Conservation (phyloP, 2,888 invertebrate genomes). For the Hylaea fasciaria region DNA sequence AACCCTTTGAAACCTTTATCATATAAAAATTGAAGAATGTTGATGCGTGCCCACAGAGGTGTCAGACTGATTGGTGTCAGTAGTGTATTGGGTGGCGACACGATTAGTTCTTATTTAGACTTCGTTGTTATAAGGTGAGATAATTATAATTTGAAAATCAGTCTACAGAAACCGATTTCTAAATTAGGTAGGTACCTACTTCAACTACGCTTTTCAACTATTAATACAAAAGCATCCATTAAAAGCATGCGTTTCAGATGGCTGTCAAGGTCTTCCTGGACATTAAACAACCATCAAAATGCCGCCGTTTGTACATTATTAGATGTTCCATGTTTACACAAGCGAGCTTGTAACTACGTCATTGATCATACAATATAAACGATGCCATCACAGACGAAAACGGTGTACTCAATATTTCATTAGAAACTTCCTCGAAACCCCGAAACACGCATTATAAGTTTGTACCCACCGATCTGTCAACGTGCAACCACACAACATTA, state of each 20-base stretch:
- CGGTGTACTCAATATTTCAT: constrained; percentile 26
- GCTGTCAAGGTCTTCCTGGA: constrained; percentile 35
- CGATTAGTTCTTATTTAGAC: constrained; percentile 24
- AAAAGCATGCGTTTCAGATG: constrained; percentile 6
- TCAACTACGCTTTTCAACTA: neutral
- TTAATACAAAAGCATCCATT: constrained; percentile 9
- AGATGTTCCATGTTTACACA: constrained; percentile 35
- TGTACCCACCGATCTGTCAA: constrained; percentile 41
- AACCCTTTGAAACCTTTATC: neutral
- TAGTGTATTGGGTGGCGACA: constrained; percentile 24
- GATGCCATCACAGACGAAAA: constrained; percentile 40
- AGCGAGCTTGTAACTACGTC: constrained; percentile 35
- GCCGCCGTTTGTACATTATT: constrained; percentile 31
- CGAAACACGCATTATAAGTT: constrained; percentile 29
- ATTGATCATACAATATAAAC: constrained; percentile 25
- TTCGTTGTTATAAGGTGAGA: constrained; percentile 5
- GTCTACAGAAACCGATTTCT: neutral
- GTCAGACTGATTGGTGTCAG: constrained; percentile 37
- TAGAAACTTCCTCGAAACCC: constrained; percentile 14
- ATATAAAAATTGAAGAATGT: constrained; percentile 24
- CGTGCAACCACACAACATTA: constrained; percentile 30
- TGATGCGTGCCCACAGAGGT: constrained; percentile 32
- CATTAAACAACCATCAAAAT: constrained; percentile 28
- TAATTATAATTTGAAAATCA: too few species aligned
- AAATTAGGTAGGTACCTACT: neutral